Percentiles rank a stretch among this genome's conserved stretches.
These are phyloP conservation scores for Lycorma delicatula DNA, from an alignment of 1,140 invertebrate species.

Conservation along the genomic window DNA sequence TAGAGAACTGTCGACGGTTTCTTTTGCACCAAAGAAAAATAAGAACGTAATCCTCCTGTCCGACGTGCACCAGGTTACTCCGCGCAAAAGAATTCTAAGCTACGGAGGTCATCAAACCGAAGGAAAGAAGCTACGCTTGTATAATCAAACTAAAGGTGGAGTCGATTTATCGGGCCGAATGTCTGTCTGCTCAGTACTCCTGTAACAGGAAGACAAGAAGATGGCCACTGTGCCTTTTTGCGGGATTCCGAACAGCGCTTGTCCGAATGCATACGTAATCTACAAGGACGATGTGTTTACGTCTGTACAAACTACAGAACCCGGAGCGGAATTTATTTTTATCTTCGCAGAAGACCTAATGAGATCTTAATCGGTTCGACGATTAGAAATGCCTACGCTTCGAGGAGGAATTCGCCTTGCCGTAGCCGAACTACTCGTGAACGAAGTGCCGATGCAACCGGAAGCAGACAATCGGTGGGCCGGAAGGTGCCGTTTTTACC, in stretches of 20 bases:
- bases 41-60: slow-evolving; percentile 29
- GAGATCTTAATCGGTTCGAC: neutral
- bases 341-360: slow-evolving; percentile 5
- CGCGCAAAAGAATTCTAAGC: slow-evolving; percentile 21
- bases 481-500: slow-evolving; percentile 1
- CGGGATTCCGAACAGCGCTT: slow-evolving; percentile 21
- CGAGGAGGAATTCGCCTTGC: neutral
- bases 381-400: neutral
- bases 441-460: neutral
- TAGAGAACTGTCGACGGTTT: slow-evolving; percentile 32
- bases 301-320: neutral
- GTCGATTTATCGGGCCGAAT: slow-evolving; percentile 41
- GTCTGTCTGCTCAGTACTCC: too few species aligned
- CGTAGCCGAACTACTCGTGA: neutral
- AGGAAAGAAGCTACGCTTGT: slow-evolving; percentile 37
- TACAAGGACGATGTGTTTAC: slow-evolving; percentile 6
- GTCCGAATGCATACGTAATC: slow-evolving; percentile 25
- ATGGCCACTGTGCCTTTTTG: too few species aligned
- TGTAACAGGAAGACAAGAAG: too few species aligned
- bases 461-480: neutral
- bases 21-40: slow-evolving; percentile 32
- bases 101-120: too few species aligned
- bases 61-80: slow-evolving; percentile 22
- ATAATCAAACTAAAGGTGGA: slow-evolving; percentile 40
- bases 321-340: neutral